Evolutionary conservation across 2,888 invertebrate species (phyloP).

Genomic region (Hermaeophaga mercurialis): DNA sequence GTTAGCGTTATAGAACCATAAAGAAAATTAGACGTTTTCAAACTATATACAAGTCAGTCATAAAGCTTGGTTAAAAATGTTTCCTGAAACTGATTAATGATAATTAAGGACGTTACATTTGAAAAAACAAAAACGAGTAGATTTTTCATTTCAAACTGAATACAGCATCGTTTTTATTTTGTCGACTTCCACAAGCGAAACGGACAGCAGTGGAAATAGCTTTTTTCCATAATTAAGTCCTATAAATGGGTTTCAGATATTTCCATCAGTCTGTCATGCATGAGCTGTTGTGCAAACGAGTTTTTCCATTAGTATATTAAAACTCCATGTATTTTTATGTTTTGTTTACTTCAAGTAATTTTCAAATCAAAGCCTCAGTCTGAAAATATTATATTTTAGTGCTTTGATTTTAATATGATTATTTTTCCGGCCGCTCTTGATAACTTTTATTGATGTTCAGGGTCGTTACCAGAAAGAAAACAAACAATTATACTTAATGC

Average conservation of each 20-base stretch:
- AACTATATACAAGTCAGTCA: too few species aligned
- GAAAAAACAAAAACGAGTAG: not conserved
- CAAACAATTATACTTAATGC: conserved; percentile 10
- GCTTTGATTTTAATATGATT: conserved; percentile 33
- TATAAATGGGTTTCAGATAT: conserved; percentile 36
- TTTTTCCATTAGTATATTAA: conserved; percentile 44
- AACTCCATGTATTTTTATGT: conserved; percentile 29
- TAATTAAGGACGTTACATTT: too few species aligned
- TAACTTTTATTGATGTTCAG: conserved; percentile 12
- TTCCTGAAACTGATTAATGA: too few species aligned
- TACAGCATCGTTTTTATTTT: conserved; percentile 12
- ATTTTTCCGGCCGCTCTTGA: conserved; percentile 11
- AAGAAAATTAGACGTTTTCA: too few species aligned
- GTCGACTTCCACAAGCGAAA: conserved; percentile 4
- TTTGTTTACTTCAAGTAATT: conserved; percentile 36
- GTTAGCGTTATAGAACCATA: too few species aligned
- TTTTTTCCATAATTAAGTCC: conserved; percentile 37
- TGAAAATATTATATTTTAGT: conserved; percentile 32
- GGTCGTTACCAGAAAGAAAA: not conserved
- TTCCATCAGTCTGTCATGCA: conserved; percentile 38
- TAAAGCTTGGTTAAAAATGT: too few species aligned
- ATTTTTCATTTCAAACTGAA: not conserved
- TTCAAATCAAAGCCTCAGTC: conserved; percentile 35
- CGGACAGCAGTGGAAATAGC: conserved; percentile 23
- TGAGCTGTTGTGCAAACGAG: conserved; percentile 37